These are phyloP conservation scores for Casuarius casuarius DNA, from an alignment of 2,113 vertebrate genomes.

Conservation along the genomic window DNA sequence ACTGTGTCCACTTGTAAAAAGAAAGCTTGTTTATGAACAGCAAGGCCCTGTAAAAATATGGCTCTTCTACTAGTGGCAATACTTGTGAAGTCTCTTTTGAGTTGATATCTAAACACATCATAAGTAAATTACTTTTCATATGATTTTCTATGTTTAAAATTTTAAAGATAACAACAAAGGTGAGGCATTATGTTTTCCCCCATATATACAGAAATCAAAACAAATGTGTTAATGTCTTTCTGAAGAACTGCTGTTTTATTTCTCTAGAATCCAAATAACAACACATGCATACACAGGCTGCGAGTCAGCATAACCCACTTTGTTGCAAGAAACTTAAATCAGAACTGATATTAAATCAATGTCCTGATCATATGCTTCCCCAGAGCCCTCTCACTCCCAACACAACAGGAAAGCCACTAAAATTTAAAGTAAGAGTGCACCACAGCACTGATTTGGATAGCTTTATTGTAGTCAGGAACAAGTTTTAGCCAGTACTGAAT, in stretches of 20 bases:
- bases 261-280: background rate
- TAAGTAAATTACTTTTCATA: background rate
- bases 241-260: background rate
- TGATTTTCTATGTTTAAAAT: background rate
- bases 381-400: background rate
- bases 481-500: background rate
- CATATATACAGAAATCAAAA: background rate
- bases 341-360: slow-evolving; percentile 65
- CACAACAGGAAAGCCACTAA: background rate
- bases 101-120: background rate
- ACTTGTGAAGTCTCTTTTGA: background rate
- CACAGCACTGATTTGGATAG: background rate
- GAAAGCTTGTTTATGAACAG: background rate
- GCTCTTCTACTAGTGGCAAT: background rate
- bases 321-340: slow-evolving; percentile 14
- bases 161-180: background rate
- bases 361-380: slow-evolving; percentile 32
- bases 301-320: background rate
- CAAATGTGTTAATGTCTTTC: background rate
- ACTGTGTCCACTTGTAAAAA: background rate
- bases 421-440: background rate
- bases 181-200: background rate
- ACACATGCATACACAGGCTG: background rate
- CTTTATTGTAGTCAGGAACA: background rate
- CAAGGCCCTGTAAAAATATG: background rate